Base-by-base conservation (phyloP, 2,797 vertebrate genomes). In the Staurois parvus region DNA sequence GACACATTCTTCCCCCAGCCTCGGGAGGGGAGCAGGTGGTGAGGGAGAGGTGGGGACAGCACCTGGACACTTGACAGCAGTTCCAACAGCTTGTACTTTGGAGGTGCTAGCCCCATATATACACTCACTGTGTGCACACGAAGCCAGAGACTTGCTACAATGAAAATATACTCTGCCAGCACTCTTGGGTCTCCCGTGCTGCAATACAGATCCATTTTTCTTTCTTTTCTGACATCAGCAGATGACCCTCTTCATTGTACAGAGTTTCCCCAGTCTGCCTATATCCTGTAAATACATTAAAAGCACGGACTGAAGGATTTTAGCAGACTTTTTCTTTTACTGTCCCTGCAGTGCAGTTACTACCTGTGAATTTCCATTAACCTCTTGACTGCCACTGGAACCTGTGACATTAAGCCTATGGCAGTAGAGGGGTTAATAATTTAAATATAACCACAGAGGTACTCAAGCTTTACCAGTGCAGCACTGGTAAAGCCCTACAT, bases 221-320 rank as follows among this genome's bases (percentile, higher is more conserved):
- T 97, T 99, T 99, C 98, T 99, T 99, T 99, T 98, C 98, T 96
- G 99, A 99, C 97, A 97, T 97, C 96, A 68, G 95, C 98, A 97
- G 97, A 95, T 96, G 94, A 96, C 95, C 94, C 96, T 97, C 96
- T 96, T 97, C 96, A 97, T 98, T 97, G 97, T 96, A 96, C 95
- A 95, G 94, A 96, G 94, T 78, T 95, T 92, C 92, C 93, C 95
- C 94, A 95, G 96, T 96, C 96, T 96, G 95, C 95, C 76, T 96
- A 97, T 97, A 95, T 95, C 97, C 96, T 99, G 98, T 99, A 99
- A 98, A 99, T 97, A 97, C 95, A 94, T 98, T 97, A 97, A 96
- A 97, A 96, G 96, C 94, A 95, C 92, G 95, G 94, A 96, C 96
- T 92, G 89, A 88, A 88, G 89, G 90, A 88, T 89, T 62, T 83